Base-by-base conservation (phyloP, 2,113 vertebrate species). In the Mystacornis crossleyi region DNA sequence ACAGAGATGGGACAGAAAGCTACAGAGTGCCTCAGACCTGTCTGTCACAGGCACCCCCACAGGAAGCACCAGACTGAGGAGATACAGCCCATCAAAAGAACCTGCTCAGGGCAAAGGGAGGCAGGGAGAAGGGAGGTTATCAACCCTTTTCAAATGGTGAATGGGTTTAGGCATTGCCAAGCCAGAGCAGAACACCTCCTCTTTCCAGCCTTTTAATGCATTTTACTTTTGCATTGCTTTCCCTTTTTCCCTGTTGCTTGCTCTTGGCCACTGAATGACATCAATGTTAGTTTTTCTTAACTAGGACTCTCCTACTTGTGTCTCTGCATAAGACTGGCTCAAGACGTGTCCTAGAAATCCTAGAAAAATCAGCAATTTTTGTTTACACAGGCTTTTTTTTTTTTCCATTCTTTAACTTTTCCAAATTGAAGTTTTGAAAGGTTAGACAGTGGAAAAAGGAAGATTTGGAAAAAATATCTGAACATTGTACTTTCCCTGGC, bases 361-460 rank as follows among this genome's bases (percentile, higher is more conserved):
- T 65, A 72, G n/a, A 75, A 91, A 93, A 94, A 77, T 18, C 40
- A 54, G 45, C 12, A 50, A 26, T 73, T 94, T 79, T 87, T 79
- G 12, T 86, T 91, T 90, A 71, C 43, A 60, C n/a, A 12, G 48
- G 28, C 15, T 0, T 19, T 69, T 29, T 19, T 69, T 29, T 29
- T 54, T 62, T 69, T 12, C 61, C 70, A 73, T 79, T 79, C 54
- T 69, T 91, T 72, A 65, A 50, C 45, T 91, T 91, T 34, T 94
- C n/a, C 50, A 69, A 55, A 73, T 8, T 36, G 38, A 90, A 90
- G 90, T 62, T 94, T 90, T 77, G 51, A 90, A 95, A 96, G 64
- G 79, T 97, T 92, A 95, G 62, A 83, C 47, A 71, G 82, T 92
- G 95, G 90, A 96, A 96, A 97, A 94, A 77, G 21, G 79, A 92